phyloP scores from a whole-genome alignment of 2,797 vertebrate genomes.

The Pseudopleuronectes americanus region DNA sequence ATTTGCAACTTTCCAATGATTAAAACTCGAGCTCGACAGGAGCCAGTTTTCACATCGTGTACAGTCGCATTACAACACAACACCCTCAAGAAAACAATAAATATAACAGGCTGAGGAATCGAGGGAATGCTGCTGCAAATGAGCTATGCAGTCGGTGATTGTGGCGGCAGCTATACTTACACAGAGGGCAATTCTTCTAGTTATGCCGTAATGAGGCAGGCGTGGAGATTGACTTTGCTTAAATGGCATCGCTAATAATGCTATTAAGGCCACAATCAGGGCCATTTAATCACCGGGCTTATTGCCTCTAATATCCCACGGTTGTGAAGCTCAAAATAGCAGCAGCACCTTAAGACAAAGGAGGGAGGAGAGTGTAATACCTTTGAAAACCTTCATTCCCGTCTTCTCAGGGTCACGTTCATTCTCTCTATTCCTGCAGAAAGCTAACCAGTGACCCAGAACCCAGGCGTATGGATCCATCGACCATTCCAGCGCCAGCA shows the following conservation, averaged over 20 bases:
- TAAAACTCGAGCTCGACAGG: slow-evolving; percentile 8
- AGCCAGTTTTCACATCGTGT: slow-evolving; percentile 16
- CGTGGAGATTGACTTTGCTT: slow-evolving; percentile 76
- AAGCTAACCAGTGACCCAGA: slow-evolving; percentile 29
- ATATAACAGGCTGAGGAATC: slow-evolving; percentile 20
- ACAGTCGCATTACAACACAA: neutral
- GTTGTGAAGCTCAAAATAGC: slow-evolving; percentile 26
- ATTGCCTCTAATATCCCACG: slow-evolving; percentile 48
- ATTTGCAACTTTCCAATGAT: slow-evolving; percentile 27
- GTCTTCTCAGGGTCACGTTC: too few species aligned
- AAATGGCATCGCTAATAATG: slow-evolving; percentile 75
- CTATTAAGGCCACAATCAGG: slow-evolving; percentile 60
- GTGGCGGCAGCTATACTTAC: slow-evolving; percentile 17
- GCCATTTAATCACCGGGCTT: slow-evolving; percentile 69
- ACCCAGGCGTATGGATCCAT: neutral
- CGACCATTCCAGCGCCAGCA: too few species aligned
- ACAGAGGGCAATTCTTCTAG: slow-evolving; percentile 48
- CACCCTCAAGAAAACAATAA: slow-evolving; percentile 17
- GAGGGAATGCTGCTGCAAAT: slow-evolving; percentile 19
- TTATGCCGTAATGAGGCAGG: slow-evolving; percentile 65
- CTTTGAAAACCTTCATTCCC: too few species aligned
- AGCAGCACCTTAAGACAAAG: slow-evolving; percentile 33
- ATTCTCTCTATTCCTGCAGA: neutral
- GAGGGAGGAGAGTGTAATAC: neutral
- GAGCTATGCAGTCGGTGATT: slow-evolving; percentile 44